Conservation (phyloP, 1,140 invertebrate species). For the Lasioglossum albipes region DNA sequence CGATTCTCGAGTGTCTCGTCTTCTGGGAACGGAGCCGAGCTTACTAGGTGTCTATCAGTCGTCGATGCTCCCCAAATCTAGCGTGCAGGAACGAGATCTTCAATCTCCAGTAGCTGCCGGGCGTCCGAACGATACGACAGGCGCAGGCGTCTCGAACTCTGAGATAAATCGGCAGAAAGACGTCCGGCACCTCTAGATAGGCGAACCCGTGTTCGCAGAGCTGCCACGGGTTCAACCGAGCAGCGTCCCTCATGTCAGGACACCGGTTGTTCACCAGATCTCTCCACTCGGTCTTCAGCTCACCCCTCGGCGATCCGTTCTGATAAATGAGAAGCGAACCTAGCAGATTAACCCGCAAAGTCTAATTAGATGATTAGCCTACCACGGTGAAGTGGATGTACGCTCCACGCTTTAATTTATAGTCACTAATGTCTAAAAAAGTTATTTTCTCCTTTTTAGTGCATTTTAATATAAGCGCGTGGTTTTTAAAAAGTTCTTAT, state of each 20-base stretch:
- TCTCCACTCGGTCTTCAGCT: constrained; percentile 31
- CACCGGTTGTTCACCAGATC: constrained; percentile 62
- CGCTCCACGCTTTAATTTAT: too few relatives aligned
- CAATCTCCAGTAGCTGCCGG: constrained; percentile 45
- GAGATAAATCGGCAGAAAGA: constrained; percentile 62
- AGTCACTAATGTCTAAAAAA: too few relatives aligned
- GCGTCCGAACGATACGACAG: constrained; percentile 59
- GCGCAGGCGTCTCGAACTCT: constrained; percentile 48
- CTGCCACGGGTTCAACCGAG: constrained; percentile 21
- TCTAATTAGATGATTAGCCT: neutral
- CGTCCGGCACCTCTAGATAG: constrained; percentile 61
- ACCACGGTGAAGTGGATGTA: constrained; percentile 52
- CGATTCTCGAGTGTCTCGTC: too few relatives aligned
- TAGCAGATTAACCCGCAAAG: neutral
- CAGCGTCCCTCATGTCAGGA: constrained; percentile 53
- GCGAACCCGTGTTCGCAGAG: constrained; percentile 58
- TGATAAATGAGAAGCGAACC: neutral
- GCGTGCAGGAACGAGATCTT: constrained; percentile 60
- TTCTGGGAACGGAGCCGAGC: neutral
- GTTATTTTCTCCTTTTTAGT: too few relatives aligned
- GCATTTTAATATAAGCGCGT: too few relatives aligned
- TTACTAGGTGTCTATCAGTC: constrained; percentile 60
- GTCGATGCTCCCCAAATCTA: constrained; percentile 51
- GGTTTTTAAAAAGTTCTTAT: too few relatives aligned
- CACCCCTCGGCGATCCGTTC: constrained; percentile 2